These are phyloP conservation scores for Delichon dasypus DNA, from an alignment of 2,797 vertebrate species.

Conservation along the genomic window DNA sequence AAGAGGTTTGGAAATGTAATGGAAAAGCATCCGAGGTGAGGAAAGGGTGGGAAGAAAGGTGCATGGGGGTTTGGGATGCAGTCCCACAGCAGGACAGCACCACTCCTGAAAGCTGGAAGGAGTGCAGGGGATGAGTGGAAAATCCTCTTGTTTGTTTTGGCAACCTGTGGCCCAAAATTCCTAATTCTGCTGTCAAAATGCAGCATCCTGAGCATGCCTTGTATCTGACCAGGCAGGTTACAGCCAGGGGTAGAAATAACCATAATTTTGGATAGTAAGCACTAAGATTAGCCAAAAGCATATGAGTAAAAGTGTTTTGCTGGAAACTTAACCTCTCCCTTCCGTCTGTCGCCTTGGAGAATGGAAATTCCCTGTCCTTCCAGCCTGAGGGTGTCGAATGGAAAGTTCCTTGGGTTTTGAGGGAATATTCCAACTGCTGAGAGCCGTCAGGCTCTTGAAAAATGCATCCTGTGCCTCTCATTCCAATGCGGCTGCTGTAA, in stretches of 20 bases:
- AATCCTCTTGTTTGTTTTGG: neutral
- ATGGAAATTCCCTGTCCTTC: neutral
- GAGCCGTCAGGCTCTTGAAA: neutral
- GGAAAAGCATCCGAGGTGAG: neutral
- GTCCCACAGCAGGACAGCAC: neutral
- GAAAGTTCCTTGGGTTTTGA: rapidly evolving
- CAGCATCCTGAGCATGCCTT: neutral
- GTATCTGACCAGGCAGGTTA: neutral
- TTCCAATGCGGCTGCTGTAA: neutral
- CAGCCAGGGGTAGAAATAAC: neutral
- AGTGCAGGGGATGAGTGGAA: rapidly evolving
- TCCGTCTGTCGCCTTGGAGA: neutral
- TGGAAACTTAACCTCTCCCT: neutral
- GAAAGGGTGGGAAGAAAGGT: neutral
- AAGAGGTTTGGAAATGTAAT: neutral
- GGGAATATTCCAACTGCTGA: neutral
- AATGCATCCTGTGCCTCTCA: neutral
- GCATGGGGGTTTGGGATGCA: neutral
- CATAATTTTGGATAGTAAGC: neutral
- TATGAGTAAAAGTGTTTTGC: neutral
- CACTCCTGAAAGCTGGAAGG: neutral
- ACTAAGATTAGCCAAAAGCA: neutral
- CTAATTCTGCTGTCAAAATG: neutral
- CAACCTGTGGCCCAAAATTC: neutral
- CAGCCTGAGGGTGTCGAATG: rapidly evolving